Evolutionary conservation across 2,888 invertebrate species (phyloP).

Genomic region (Agrotis ipsilon): DNA sequence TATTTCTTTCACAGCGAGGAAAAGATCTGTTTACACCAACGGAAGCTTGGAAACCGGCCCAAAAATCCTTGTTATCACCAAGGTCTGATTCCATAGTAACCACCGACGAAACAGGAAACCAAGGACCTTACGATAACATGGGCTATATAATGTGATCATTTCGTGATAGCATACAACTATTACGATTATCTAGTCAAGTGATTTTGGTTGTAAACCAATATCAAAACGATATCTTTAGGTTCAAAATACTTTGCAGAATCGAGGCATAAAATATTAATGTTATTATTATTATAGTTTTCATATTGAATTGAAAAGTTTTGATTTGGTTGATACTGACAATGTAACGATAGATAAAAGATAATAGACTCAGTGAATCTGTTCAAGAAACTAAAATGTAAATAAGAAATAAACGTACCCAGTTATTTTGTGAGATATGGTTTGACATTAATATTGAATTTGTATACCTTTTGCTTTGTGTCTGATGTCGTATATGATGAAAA

Average conservation of each 20-base stretch:
- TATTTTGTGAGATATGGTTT: too few species aligned
- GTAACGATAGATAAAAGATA: not conserved
- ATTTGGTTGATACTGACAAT: not conserved
- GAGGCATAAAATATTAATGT: constrained; percentile 13
- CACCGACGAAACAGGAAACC: constrained; percentile 60
- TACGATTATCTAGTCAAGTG: constrained; percentile 71
- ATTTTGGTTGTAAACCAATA: constrained; percentile 48
- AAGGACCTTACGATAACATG: constrained; percentile 75
- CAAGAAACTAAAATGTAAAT: too few species aligned
- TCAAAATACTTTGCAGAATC: constrained; percentile 24
- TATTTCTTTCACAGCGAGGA: constrained; percentile 82
- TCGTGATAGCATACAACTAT: constrained; percentile 28
- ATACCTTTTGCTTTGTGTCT: too few species aligned
- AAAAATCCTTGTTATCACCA: constrained; percentile 57
- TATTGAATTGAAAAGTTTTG: constrained; percentile 1
- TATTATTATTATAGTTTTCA: too few species aligned
- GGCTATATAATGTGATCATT: constrained; percentile 75
- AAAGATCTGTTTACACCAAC: constrained; percentile 88
- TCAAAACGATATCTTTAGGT: constrained; percentile 43
- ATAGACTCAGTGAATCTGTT: not conserved
- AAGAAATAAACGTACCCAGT: too few species aligned
- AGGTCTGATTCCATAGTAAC: constrained; percentile 73
- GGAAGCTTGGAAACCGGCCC: constrained; percentile 86
- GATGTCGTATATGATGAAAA: too few species aligned
- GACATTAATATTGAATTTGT: too few species aligned